Percentiles rank a stretch among this genome's conserved stretches.
Evolutionary conservation across 2,888 invertebrate species (phyloP).

Genomic region (Leptopilina myrica): DNA sequence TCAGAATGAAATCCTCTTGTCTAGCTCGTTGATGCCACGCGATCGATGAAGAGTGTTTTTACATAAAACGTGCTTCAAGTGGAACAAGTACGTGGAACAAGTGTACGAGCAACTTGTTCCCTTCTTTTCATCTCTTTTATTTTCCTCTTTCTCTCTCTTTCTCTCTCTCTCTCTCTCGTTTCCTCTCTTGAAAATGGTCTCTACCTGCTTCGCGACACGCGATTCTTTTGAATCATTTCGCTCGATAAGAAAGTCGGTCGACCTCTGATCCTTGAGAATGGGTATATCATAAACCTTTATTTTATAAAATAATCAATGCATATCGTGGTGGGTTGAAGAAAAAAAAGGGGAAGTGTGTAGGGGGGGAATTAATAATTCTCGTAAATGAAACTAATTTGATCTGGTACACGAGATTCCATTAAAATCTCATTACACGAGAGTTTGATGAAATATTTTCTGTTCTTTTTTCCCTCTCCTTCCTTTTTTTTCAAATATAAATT

Average conservation of each 20-base stretch:
- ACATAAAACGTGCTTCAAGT: conserved; percentile 23
- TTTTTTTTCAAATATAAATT: neutral
- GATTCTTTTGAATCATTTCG: conserved; percentile 34
- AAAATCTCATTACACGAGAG: conserved; percentile 7
- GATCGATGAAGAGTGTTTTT: conserved; percentile 31
- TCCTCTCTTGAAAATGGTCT: conserved; percentile 35
- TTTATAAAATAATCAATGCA: conserved; percentile 28
- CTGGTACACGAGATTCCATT: neutral
- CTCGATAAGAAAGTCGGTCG: conserved; percentile 38
- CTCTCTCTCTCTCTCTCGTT: conserved; percentile 1
- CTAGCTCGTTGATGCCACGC: conserved; percentile 33
- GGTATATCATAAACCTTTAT: conserved; percentile 33
- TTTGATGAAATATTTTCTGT: neutral
- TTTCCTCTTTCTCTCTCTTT: neutral
- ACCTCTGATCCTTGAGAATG: conserved; percentile 33
- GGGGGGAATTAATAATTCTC: conserved; percentile 24
- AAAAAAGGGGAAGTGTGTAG: neutral
- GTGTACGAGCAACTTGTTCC: conserved; percentile 34
- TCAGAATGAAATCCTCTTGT: neutral
- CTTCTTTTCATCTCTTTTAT: neutral
- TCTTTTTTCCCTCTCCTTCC: too few species aligned
- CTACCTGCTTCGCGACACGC: conserved; percentile 34
- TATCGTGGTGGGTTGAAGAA: too few species aligned
- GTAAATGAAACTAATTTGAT: conserved; percentile 23
- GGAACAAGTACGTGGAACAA: conserved; percentile 33